Evolutionary conservation across 2,888 invertebrate species (phyloP).

Genomic region (Hirtodrosophila duncani): DNA sequence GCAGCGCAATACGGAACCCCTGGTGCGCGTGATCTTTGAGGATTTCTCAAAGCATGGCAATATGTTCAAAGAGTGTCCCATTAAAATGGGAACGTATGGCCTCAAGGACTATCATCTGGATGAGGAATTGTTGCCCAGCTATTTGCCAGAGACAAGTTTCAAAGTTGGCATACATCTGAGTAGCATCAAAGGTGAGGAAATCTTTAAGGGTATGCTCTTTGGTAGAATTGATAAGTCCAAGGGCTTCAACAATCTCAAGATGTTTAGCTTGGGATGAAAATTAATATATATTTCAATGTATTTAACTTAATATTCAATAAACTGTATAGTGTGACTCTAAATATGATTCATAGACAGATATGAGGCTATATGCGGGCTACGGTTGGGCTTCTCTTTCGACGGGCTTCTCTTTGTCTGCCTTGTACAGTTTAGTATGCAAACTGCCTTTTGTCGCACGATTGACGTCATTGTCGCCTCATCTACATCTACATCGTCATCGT

Average conservation of each 20-base stretch:
- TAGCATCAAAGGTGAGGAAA: slow-evolving; percentile 26
- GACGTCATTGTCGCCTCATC: slow-evolving; percentile 53
- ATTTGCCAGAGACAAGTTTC: slow-evolving; percentile 70
- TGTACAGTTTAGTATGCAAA: slow-evolving; percentile 70
- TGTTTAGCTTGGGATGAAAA: slow-evolving; percentile 71
- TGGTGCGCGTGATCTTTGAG: slow-evolving; percentile 58
- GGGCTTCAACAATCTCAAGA: slow-evolving; percentile 75
- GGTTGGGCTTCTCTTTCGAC: neutral
- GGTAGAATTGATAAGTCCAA: slow-evolving; percentile 75
- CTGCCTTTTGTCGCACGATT: slow-evolving; percentile 61
- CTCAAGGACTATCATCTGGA: slow-evolving; percentile 65
- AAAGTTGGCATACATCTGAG: slow-evolving; percentile 34
- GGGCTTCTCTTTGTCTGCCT: slow-evolving; percentile 18
- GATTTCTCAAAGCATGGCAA: slow-evolving; percentile 66
- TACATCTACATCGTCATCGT: slow-evolving; percentile 29
- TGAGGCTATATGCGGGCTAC: slow-evolving; percentile 14
- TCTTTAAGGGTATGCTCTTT: slow-evolving; percentile 58
- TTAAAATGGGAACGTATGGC: slow-evolving; percentile 61
- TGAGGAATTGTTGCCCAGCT: slow-evolving; percentile 74
- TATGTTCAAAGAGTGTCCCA: slow-evolving; percentile 67
- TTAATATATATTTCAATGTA: neutral
- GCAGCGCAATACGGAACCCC: slow-evolving; percentile 56
- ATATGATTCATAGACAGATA: slow-evolving; percentile 33
- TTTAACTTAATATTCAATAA: slow-evolving; percentile 19
- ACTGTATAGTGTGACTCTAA: slow-evolving; percentile 24